Base-by-base conservation (phyloP, 2,113 vertebrate species). In the Butorides virescens region DNA sequence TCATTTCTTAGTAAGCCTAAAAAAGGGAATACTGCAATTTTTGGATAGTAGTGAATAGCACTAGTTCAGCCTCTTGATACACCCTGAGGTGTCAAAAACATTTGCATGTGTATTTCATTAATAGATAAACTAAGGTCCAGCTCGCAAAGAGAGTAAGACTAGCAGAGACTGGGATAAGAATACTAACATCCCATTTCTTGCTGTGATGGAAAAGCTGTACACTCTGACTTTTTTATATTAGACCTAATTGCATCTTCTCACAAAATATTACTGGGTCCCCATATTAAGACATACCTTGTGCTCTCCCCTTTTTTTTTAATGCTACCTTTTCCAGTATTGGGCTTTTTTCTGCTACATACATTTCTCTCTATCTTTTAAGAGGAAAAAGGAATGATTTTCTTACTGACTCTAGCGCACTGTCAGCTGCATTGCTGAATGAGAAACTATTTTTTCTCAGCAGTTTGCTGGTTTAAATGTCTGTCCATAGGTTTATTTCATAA, bases 401-500 rank as follows among this genome's bases (percentile, higher is more conserved):
- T 62, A 65, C 46, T 11, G 12, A 27, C 36, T 74, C 22, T 44
- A 72, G 23, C 34, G 77, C 7, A 6, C 26, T 59, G 49, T 37
- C 75, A 77, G 65, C 78, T 95, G 63, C 39, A 59, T 47, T 76
- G 44, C 49, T 65, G 59, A 72, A 82, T 36, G n/a, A 39, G 22
- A 93, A 96, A 39, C 19, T 19, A 50, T 83, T 88, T 95, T 94
- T 92, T 59, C 70, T 66, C 86, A 92, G 80, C 77, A 77, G 39
- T 91, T 95, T 82, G 44, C 70, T 80, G 18, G 36, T 87, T 94
- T 70, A 85, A 95, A 61, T 74, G n/a, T 65, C 92, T 91, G 50
- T 82, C 84, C 56, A 56, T 32, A 42, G 46, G 65, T 75, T 92
- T 66, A 70, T 91, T 96, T 78, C 36, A 91, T 77, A 86, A 95